Percentiles rank a stretch among this genome's conserved stretches.
Conservation (phyloP, 2,113 vertebrate species). For the Eurystomus gularis region DNA sequence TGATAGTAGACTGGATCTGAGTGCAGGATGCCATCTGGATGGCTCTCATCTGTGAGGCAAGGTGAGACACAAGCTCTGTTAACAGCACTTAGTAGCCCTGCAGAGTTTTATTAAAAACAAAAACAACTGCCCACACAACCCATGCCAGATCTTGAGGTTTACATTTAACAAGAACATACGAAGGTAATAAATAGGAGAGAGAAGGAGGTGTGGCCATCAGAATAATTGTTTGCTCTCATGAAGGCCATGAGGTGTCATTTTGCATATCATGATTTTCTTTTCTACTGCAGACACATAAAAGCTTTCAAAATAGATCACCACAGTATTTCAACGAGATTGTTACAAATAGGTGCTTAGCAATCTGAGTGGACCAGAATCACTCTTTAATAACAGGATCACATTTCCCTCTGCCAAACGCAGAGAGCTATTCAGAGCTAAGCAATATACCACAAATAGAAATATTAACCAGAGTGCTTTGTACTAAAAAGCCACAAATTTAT, state of each 20-base stretch:
- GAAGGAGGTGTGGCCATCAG: background rate
- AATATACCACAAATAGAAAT: slow-evolving; percentile 2
- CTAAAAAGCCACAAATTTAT: background rate
- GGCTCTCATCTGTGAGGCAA: background rate
- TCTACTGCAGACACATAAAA: background rate
- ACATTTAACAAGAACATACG: background rate
- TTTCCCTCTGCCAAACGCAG: background rate
- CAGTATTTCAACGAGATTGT: background rate
- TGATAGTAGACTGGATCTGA: background rate
- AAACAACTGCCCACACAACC: background rate
- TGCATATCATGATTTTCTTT: background rate
- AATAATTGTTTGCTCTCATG: background rate
- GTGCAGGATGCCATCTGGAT: background rate
- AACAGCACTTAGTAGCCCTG: background rate
- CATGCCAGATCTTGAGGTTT: background rate
- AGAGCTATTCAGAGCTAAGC: background rate
- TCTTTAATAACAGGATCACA: background rate
- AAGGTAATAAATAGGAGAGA: background rate
- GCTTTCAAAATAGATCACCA: background rate
- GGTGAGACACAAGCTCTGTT: background rate
- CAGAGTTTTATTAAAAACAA: background rate
- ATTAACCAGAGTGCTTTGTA: background rate
- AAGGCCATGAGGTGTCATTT: background rate
- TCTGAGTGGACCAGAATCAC: background rate
- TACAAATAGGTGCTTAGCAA: background rate